These are phyloP conservation scores for Spea hammondii DNA, from an alignment of 2,797 vertebrate genomes.

Conservation along the genomic window DNA sequence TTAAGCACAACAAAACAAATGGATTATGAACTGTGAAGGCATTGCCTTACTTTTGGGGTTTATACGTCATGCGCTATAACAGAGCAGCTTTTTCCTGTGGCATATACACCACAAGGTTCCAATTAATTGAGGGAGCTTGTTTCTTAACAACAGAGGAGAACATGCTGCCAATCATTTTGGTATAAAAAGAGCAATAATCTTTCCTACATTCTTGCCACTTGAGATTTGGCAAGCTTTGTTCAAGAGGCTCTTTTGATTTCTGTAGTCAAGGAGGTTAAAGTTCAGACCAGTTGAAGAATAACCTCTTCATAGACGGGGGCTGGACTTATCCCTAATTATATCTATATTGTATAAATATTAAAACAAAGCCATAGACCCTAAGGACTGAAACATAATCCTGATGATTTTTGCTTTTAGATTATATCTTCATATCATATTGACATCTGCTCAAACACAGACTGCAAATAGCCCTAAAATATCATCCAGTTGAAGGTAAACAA, in stretches of 20 bases:
- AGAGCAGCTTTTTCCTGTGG: not conserved
- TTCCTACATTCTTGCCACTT: constrained; percentile 29
- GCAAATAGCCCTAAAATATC: constrained; percentile 31
- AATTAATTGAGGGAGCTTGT: constrained; percentile 22
- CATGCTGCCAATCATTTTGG: constrained; percentile 31
- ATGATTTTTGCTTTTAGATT: constrained; percentile 17
- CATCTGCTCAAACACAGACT: constrained; percentile 7
- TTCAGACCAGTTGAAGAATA: constrained; percentile 27
- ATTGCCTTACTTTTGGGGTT: too few species aligned
- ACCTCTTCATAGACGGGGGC: constrained; percentile 10
- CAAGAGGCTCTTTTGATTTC: constrained; percentile 41
- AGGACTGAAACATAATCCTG: constrained; percentile 14
- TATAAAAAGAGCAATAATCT: constrained; percentile 47
- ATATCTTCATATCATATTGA: constrained; percentile 13
- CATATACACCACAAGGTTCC: constrained; percentile 1
- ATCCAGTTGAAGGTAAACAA: constrained; percentile 28
- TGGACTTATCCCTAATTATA: constrained; percentile 33
- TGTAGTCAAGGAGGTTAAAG: constrained; percentile 40
- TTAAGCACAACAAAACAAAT: too few species aligned
- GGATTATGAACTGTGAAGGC: too few species aligned
- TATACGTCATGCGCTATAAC: too few species aligned
- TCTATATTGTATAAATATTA: constrained; percentile 3
- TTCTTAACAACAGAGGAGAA: constrained; percentile 28
- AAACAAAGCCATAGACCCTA: not conserved
- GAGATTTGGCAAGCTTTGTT: constrained; percentile 43